phyloP scores from a whole-genome alignment of 2,113 vertebrate genomes.

The Oreochromis spilurus region DNA sequence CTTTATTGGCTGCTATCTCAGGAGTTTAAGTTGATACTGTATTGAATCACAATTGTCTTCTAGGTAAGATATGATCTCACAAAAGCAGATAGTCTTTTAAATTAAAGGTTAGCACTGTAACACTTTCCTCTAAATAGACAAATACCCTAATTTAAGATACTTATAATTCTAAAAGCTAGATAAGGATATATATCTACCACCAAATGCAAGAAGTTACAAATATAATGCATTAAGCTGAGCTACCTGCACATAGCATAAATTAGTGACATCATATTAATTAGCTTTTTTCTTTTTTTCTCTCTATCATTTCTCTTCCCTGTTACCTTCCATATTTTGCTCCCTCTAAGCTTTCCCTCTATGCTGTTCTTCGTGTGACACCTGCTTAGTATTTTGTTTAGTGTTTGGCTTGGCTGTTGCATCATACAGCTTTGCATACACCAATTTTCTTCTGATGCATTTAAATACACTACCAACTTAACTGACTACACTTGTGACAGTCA shows the following conservation, averaged over 20 bases:
- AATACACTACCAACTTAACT: background rate
- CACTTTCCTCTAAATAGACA: background rate
- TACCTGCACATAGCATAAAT: background rate
- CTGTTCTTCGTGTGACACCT: background rate
- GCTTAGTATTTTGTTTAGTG: background rate
- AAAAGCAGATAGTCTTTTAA: background rate
- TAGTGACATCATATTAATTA: background rate
- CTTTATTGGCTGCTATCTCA: background rate
- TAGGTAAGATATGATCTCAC: background rate
- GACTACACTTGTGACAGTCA: background rate
- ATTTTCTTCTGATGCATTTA: background rate
- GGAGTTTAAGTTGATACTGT: background rate
- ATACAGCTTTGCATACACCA: background rate
- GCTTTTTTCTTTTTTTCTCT: background rate
- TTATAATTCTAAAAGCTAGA: background rate
- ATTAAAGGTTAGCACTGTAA: background rate
- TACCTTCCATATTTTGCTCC: background rate
- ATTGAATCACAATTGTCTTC: background rate
- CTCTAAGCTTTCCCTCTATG: background rate
- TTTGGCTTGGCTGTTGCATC: background rate
- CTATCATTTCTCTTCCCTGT: background rate
- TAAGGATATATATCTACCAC: background rate
- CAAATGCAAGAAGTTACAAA: background rate
- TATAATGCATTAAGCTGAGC: background rate
- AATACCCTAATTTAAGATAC: background rate